Base-by-base conservation (phyloP, 2,888 invertebrate species). In the Galerucella calmariensis region DNA sequence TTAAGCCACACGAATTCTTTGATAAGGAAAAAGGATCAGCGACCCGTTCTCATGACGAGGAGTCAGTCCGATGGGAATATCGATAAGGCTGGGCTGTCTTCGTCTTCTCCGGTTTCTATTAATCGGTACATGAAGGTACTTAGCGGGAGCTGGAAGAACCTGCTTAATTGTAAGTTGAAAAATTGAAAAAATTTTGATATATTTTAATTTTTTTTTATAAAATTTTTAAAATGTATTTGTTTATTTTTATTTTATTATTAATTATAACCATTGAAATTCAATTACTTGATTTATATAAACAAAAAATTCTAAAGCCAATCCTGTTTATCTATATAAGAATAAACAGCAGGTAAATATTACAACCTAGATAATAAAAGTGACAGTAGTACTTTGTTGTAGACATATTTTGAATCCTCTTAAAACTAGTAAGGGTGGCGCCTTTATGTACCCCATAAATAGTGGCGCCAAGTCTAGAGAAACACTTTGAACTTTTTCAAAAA, bases 71-170 rank as follows among this genome's bases (percentile, higher is more conserved):
- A 94, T 83, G 93, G 93, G 10, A 93, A 94, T 85, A 89, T 94
- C 83, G 84, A 85, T 79, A 84, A 85, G 81, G 83, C 81, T 76
- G 83, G 82, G 35, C 75, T 44, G 78, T 79, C 58, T 78, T 77
- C 67, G 72, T 65, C 35, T 59, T 59, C 67, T 59, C 58, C 67
- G 44, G 62, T 73, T 74, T 77, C 53, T 89, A 86, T 88, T 84
- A 92, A 92, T 87, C 92, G 92, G 86, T 94, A 93, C 86, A 92
- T 94, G 79, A 92, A 92, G 82, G 93, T 91, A 77, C 90, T 94
- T 82, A 93, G 93, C 84, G 94, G 94, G 80, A 93, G 93, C 88
- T 94, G 94, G 94, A 93, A 92, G 88, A 94, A 94, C 88, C 91
- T 94, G 79, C 89, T 94, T 85, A 91, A 92, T 90, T 90, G 94